A percentile compares a stretch with the other conserved stretches of the same genome.
Evolutionary conservation across 2,888 invertebrate species (phyloP).

Genomic region (Lochmaea capreae): DNA sequence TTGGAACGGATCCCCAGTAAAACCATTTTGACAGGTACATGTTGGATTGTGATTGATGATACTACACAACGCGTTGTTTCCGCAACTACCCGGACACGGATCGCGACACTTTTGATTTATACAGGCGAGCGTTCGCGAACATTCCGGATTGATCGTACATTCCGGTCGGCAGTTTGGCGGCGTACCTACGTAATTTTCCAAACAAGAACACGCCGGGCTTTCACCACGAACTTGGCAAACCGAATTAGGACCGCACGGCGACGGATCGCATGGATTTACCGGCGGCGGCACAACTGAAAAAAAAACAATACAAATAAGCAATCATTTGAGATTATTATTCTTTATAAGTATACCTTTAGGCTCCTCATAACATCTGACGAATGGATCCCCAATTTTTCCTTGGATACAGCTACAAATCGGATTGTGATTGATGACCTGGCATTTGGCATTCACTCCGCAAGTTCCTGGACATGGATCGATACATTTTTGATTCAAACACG

Average conservation of each 20-base stretch:
- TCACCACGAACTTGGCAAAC: constrained; percentile 64
- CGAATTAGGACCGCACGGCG: constrained; percentile 75
- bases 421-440: constrained; percentile 83
- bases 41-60: constrained; percentile 80
- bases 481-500: constrained; percentile 86
- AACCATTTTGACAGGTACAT: constrained; percentile 77
- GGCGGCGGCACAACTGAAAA: constrained; percentile 57
- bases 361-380: constrained; percentile 74
- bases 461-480: constrained; percentile 84
- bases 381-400: constrained; percentile 81
- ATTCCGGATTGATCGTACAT: constrained; percentile 78
- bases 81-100: constrained; percentile 76
- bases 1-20: constrained; percentile 83
- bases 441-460: constrained; percentile 80
- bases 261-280: constrained; percentile 74
- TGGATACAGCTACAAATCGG: constrained; percentile 82
- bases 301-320: constrained; percentile 15
- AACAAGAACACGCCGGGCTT: constrained; percentile 71
- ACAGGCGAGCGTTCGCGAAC: constrained; percentile 75
- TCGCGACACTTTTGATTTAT: constrained; percentile 78
- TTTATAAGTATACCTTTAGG: constrained; percentile 46
- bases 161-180: constrained; percentile 78
- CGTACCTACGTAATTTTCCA: constrained; percentile 71
- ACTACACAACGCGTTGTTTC: constrained; percentile 75
- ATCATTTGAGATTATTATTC: too few species aligned